Evolutionary conservation across 2,888 invertebrate species (phyloP).

Genomic region (Phragmatobia fuliginosa): DNA sequence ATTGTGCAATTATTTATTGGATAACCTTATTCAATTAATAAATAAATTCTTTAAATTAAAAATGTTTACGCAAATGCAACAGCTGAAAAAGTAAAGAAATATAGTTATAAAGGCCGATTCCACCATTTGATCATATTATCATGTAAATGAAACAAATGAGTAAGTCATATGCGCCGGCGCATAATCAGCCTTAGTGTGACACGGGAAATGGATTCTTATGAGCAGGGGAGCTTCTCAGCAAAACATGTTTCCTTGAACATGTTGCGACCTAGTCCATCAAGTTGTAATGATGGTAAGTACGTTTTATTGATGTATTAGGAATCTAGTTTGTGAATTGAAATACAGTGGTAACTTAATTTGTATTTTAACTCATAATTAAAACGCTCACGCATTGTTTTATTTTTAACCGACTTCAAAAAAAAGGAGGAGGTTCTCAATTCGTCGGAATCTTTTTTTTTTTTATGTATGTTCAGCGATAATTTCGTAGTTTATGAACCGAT

Average conservation of each 20-base stretch:
- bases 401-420: too few relatives aligned
- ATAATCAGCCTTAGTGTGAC: constrained; percentile 1
- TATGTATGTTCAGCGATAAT: too few relatives aligned
- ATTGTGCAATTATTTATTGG: too few relatives aligned
- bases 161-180: background rate
- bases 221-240: constrained; percentile 18
- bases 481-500: too few relatives aligned
- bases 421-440: too few relatives aligned
- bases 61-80: too few relatives aligned
- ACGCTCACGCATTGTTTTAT: background rate
- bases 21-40: too few relatives aligned
- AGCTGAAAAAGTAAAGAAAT: too few relatives aligned
- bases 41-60: too few relatives aligned
- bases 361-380: background rate
- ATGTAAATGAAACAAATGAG: background rate
- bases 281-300: constrained; percentile 23
- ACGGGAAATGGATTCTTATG: constrained; percentile 35
- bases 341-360: background rate
- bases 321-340: constrained; percentile 6
- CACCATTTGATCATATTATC: too few relatives aligned
- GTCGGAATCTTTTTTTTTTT: too few relatives aligned
- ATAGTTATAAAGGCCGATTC: too few relatives aligned
- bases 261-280: constrained; percentile 25
- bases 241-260: constrained; percentile 26
- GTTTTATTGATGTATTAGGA: constrained; percentile 21